These are phyloP conservation scores for Xiphophorus maculatus DNA, from an alignment of 2,113 vertebrate species.

Conservation along the genomic window DNA sequence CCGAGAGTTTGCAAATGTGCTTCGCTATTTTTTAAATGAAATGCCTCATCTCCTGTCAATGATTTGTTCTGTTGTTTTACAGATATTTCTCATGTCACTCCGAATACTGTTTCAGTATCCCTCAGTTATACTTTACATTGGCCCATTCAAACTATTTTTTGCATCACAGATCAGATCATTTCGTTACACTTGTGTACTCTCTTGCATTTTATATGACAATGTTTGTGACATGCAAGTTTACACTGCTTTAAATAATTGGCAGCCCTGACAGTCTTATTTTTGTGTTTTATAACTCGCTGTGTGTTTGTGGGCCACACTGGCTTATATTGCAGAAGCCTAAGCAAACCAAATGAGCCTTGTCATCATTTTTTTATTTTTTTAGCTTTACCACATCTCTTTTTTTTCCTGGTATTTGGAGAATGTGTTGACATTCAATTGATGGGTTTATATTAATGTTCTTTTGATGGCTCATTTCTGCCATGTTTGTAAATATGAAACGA, in stretches of 20 bases:
- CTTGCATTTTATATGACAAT: not conserved
- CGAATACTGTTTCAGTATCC: not conserved
- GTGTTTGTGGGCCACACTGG: not conserved
- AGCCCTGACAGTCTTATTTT: not conserved
- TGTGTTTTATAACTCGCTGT: not conserved
- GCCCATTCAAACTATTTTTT: not conserved
- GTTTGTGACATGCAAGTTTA: not conserved
- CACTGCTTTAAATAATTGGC: constrained; percentile 4
- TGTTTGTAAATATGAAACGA: not conserved
- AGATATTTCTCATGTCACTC: not conserved
- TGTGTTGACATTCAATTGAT: not conserved
- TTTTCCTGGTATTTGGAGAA: not conserved
- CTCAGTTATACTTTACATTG: not conserved
- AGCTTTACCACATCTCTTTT: not conserved
- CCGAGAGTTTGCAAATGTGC: not conserved
- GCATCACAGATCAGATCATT: not conserved
- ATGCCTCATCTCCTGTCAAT: not conserved
- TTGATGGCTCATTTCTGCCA: not conserved
- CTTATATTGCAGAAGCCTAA: not conserved
- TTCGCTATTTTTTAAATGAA: not conserved
- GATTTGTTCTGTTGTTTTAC: not conserved
- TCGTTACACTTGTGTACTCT: not conserved
- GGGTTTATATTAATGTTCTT: not conserved
- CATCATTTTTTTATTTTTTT: not conserved
- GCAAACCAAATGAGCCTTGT: not conserved